Base-by-base conservation (phyloP, 2,888 invertebrate species). In the Andrena minutula region DNA sequence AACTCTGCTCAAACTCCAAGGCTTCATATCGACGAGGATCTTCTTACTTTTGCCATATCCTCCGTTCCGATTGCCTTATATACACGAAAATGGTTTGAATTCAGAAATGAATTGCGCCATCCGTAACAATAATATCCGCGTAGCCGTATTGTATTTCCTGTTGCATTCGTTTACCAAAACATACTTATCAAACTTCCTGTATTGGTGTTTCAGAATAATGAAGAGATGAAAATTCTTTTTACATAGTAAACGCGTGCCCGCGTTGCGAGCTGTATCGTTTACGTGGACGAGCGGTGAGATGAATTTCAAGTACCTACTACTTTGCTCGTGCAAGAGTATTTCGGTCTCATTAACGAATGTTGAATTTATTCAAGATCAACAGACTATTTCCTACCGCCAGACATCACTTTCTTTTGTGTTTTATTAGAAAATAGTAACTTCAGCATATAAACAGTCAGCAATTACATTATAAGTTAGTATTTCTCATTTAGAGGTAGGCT, bases 21-120 rank as follows among this genome's bases (percentile, higher is more conserved):
- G 80, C 83, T 70, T 86, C 90, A 89, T 90, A 8, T 56, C 63
- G 81, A 71, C 41, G 63, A 51, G 16, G 10, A 60, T 76, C 32
- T 68, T 56, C n/a, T 53, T 53, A 51, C 35, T n/a, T 73, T 23
- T 85, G 78, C 49, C n/a, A 16, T 26, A 26, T 30, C 12, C 6
- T 5, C 80, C 2, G 7, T 35, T 63, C n/a, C 10, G 10, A 51
- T 30, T 41, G 30, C 63, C 58, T 76, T 76, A 87, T 87, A 87
- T 86, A 87, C 61, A 79, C 63, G 49, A 74, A 56, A 78, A 63
- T 8, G 60, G 58, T 32, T 28, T 47, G 61, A 16, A 53, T 68
- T 47, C 41, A 30, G 41, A 60, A 32, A 51, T 16, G 41, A 41
- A 41, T 41, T 41, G 41, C 41, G 41, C 41, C 41, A 41, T 41